These are phyloP conservation scores for Megaleporinus macrocephalus DNA, from an alignment of 2,113 vertebrate genomes.

Conservation along the genomic window DNA sequence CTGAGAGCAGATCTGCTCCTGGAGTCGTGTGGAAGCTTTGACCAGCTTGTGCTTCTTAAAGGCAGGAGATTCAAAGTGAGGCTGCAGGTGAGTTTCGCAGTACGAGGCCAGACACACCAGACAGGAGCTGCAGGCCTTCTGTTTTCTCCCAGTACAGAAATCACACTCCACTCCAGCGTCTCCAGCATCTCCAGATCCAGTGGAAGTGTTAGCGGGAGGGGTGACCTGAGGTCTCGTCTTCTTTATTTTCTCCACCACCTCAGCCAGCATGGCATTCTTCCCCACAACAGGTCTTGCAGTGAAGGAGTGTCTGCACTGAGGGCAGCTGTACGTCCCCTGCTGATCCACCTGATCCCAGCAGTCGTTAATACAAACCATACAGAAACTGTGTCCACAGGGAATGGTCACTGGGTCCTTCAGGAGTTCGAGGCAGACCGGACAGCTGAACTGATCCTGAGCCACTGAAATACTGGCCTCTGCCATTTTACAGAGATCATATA, in stretches of 20 bases:
- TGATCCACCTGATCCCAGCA: background rate
- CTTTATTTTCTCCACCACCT: background rate
- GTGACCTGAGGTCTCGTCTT: background rate
- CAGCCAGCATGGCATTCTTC: background rate
- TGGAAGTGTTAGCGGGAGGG: background rate
- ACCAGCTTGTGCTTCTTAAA: background rate
- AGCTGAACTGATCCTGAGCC: slow-evolving; percentile 16
- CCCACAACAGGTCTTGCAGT: background rate
- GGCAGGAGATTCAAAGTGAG: background rate
- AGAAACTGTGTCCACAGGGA: background rate
- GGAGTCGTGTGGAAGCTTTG: background rate
- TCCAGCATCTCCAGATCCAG: background rate
- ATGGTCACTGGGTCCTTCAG: slow-evolving; percentile 2
- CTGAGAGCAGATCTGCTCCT: background rate
- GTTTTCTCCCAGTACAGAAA: background rate
- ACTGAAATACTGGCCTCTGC: slow-evolving; percentile 19
- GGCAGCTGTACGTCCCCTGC: background rate
- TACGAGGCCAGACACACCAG: background rate
- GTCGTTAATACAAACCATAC: background rate
- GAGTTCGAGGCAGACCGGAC: background rate
- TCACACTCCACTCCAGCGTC: background rate
- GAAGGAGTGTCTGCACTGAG: slow-evolving; percentile 9
- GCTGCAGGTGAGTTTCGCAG: background rate
- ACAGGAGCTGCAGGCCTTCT: background rate
- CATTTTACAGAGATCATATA: background rate